Conservation (phyloP, 2,888 invertebrate genomes). For the Pilophorus perplexus region DNA sequence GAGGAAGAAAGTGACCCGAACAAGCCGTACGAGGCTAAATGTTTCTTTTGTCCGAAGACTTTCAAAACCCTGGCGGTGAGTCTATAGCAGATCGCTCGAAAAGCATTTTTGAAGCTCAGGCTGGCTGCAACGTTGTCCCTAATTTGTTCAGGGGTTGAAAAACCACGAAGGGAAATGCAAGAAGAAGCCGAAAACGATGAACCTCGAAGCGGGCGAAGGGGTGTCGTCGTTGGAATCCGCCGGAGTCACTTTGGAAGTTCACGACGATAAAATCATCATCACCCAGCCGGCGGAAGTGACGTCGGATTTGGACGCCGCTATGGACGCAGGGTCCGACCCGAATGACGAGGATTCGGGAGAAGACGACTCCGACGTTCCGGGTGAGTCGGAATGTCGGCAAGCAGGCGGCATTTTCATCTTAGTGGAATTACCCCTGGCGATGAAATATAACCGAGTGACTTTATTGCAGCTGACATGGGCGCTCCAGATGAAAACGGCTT, state of each 20-base stretch:
- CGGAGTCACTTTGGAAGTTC: background rate
- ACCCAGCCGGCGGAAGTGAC: background rate
- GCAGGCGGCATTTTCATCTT: too few relatives aligned
- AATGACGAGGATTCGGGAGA: too few relatives aligned
- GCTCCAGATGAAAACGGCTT: slow-evolving; percentile 8
- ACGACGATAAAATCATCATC: background rate
- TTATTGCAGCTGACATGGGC: too few relatives aligned
- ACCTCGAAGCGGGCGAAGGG: slow-evolving; percentile 32
- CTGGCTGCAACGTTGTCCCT: too few relatives aligned
- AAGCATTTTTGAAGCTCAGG: too few relatives aligned
- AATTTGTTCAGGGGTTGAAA: slow-evolving; percentile 41
- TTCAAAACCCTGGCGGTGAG: slow-evolving; percentile 48
- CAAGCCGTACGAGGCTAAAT: slow-evolving; percentile 38
- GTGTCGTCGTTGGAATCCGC: slow-evolving; percentile 39
- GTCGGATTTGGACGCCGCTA: background rate
- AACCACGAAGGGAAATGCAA: slow-evolving; percentile 41
- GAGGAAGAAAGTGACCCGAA: background rate
- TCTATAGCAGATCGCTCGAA: too few relatives aligned
- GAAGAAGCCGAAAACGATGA: slow-evolving; percentile 23
- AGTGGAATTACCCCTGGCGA: too few relatives aligned
- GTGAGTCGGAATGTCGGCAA: too few relatives aligned
- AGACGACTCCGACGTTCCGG: too few relatives aligned
- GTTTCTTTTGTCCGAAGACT: slow-evolving; percentile 47
- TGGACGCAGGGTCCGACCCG: too few relatives aligned
- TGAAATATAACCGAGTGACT: too few relatives aligned